Percentiles rank a stretch among this genome's conserved stretches.
These are phyloP conservation scores for Nannobrachium achirus DNA, from an alignment of 2,113 vertebrate species.

Conservation along the genomic window DNA sequence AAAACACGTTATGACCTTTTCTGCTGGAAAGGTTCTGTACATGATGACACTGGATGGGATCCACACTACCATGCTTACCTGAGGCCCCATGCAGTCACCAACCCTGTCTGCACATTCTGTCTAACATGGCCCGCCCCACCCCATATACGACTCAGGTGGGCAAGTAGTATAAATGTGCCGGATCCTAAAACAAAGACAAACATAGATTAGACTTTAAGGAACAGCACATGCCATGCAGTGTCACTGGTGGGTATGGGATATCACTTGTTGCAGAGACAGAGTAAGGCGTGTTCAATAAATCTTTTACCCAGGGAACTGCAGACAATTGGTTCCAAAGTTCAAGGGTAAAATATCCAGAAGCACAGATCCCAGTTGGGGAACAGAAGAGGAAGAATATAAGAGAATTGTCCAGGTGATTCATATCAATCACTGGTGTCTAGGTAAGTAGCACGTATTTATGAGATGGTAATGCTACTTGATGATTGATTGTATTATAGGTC, in stretches of 20 bases:
- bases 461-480: background rate
- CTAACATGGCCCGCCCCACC: conserved; percentile 72
- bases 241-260: conserved; percentile 16
- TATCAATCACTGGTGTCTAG: conserved; percentile 21
- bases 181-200: conserved; percentile 70
- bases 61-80: conserved; percentile 60
- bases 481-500: background rate
- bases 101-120: conserved; percentile 80
- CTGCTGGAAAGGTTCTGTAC: background rate
- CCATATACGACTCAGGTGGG: conserved; percentile 81
- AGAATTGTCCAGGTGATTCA: conserved; percentile 37
- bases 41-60: background rate
- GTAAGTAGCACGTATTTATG: conserved; percentile 44
- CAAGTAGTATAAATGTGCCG: conserved; percentile 81
- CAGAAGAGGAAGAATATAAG: conserved; percentile 31
- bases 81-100: conserved; percentile 82
- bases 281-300: conserved; percentile 77
- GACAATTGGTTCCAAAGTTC: conserved; percentile 81
- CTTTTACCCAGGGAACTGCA: conserved; percentile 72
- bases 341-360: conserved; percentile 69
- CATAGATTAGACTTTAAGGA: background rate
- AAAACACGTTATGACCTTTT: background rate
- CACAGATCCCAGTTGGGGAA: conserved; percentile 26
- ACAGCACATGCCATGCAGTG: background rate
- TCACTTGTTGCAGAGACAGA: conserved; percentile 37